phyloP scores from a whole-genome alignment of 2,888 invertebrate genomes.

The Luffia ferchaultella region DNA sequence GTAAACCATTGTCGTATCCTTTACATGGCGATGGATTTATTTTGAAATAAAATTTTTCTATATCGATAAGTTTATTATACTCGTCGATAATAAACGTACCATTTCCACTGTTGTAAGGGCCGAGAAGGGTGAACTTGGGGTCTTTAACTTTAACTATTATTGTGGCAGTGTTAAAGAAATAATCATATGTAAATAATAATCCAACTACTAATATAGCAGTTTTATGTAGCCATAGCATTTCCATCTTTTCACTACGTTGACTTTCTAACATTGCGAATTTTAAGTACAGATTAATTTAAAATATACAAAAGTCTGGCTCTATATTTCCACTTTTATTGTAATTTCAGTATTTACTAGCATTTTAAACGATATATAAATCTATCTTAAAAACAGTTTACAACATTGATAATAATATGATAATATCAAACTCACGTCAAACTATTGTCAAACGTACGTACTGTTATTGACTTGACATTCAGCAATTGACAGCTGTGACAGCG shows the following conservation, averaged over 20 bases:
- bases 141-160: slow-evolving; percentile 10
- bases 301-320: not conserved
- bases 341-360: too few relatives aligned
- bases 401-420: too few relatives aligned
- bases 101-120: slow-evolving; percentile 25
- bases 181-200: slow-evolving; percentile 24
- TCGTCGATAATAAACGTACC: slow-evolving; percentile 22
- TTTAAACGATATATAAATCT: too few relatives aligned
- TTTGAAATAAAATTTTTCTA: slow-evolving; percentile 69
- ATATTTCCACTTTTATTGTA: too few relatives aligned
- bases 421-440: too few relatives aligned
- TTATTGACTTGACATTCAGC: too few relatives aligned
- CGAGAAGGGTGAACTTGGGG: slow-evolving; percentile 30
- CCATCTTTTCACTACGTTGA: slow-evolving; percentile 21
- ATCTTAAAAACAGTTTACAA: too few relatives aligned
- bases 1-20: slow-evolving; percentile 36
- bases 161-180: slow-evolving; percentile 17
- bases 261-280: slow-evolving; percentile 21
- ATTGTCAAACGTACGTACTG: too few relatives aligned
- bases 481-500: too few relatives aligned
- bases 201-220: slow-evolving; percentile 22
- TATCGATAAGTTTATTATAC: slow-evolving; percentile 54
- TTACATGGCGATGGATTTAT: slow-evolving; percentile 67
- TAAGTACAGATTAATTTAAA: not conserved
- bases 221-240: slow-evolving; percentile 27